Percentiles rank a stretch among this genome's conserved stretches.
Conservation (phyloP, 2,888 invertebrate genomes). For the Monoplex corrugatus region DNA sequence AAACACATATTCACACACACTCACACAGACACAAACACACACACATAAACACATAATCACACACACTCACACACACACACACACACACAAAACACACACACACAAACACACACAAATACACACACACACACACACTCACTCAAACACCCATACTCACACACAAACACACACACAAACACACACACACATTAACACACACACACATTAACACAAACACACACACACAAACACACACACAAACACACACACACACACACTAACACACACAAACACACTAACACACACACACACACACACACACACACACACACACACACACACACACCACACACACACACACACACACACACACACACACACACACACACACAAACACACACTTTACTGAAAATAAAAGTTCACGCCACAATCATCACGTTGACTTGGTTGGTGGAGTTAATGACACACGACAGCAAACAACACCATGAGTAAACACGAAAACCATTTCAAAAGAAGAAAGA, state of each 20-base stretch:
- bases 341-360: too few relatives aligned
- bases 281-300: slow-evolving; percentile 2
- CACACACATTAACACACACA: too few relatives aligned
- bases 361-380: slow-evolving; percentile 26
- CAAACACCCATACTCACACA: neutral
- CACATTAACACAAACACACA: too few relatives aligned
- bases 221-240: neutral
- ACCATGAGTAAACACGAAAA: too few relatives aligned
- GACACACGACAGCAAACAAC: too few relatives aligned
- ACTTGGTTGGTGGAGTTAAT: too few relatives aligned
- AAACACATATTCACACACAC: neutral
- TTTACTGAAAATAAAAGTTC: too few relatives aligned
- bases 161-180: neutral
- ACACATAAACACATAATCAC: neutral
- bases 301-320: slow-evolving; percentile 1
- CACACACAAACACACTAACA: neutral
- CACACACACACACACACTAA: neutral
- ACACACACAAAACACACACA: too few relatives aligned
- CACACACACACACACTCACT: neutral
- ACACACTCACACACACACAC: neutral
- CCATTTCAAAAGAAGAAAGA: too few relatives aligned
- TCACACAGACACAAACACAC: too few relatives aligned
- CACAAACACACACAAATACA: neutral
- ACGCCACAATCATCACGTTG: too few relatives aligned
- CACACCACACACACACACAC: neutral